Conservation (phyloP, 37 sponge, comb jelly and placozoan genomes). For the Haliclona indistincta region DNA sequence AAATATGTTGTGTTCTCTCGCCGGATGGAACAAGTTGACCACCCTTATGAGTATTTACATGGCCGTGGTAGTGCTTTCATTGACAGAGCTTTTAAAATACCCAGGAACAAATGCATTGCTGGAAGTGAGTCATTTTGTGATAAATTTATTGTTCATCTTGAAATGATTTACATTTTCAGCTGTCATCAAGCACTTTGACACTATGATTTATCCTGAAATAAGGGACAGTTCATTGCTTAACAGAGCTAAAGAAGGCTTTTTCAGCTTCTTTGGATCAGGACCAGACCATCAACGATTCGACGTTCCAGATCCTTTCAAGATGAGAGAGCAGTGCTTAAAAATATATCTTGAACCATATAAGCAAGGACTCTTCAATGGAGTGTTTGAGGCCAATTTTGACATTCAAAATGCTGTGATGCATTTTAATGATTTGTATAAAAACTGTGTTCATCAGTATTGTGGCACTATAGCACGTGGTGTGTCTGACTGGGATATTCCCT, state of each 20-base stretch:
- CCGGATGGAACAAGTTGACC: not conserved
- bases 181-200: constrained; percentile 41
- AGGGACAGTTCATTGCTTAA: not conserved
- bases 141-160: not conserved
- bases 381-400: not conserved
- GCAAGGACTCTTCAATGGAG: not conserved
- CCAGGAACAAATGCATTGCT: not conserved
- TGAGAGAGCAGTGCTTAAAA: not conserved
- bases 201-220: constrained; percentile 32
- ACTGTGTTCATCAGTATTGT: too few relatives aligned
- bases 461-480: too few relatives aligned
- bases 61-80: not conserved
- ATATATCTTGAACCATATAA: not conserved
- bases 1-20: constrained; percentile 44
- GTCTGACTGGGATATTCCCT: too few relatives aligned
- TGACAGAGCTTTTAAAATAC: not conserved
- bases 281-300: not conserved
- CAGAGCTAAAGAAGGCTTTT: not conserved
- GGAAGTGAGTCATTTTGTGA: not conserved
- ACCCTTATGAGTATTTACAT: constrained; percentile 1
- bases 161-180: not conserved
- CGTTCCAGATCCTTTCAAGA: not conserved
- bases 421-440: too few relatives aligned
- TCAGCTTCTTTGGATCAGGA: not conserved
- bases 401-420: too few relatives aligned